A percentile compares a stretch with the other conserved stretches of the same genome.
Conservation (phyloP, 1,140 invertebrate genomes). For the Leptinotarsa undecemlineata region DNA sequence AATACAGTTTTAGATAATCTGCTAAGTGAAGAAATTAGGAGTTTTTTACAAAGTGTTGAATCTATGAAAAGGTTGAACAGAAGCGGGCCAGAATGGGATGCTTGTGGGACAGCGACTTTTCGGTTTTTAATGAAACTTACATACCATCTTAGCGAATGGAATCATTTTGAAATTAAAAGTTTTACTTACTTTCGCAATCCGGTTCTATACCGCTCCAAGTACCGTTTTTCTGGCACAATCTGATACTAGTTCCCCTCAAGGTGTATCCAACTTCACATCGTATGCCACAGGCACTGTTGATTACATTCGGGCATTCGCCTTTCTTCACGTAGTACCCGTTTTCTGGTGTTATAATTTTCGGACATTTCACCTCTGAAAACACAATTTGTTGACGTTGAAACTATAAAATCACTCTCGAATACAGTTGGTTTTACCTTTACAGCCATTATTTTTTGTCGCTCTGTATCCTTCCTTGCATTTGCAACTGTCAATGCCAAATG, state of each 20-base stretch:
- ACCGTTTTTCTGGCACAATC: conserved; percentile 68
- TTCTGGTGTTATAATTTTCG: conserved; percentile 61
- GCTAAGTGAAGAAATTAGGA: no score
- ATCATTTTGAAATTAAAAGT: neutral
- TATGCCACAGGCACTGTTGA: conserved; percentile 73
- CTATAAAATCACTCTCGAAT: neutral
- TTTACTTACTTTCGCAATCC: conserved; percentile 61
- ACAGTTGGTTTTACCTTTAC: conserved; percentile 42
- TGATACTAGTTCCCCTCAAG: conserved; percentile 66
- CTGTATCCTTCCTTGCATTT: conserved; percentile 58
- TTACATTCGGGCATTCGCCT: conserved; percentile 64
- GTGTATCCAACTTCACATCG: conserved; percentile 70
- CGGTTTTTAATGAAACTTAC: no score
- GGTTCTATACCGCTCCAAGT: conserved; percentile 68
- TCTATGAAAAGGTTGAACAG: no score
- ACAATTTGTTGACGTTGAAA: neutral
- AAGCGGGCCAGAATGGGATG: no score
- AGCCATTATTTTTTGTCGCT: conserved; percentile 44
- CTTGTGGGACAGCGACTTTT: no score
- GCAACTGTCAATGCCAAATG: conserved; percentile 61
- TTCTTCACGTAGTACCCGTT: conserved; percentile 72
- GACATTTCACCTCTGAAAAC: conserved; percentile 64
- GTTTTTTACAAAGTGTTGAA: no score
- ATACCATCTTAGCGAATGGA: no score
- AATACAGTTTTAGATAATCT: no score